phyloP scores from a whole-genome alignment of 2,113 vertebrate genomes.

The Xerus inauris region DNA sequence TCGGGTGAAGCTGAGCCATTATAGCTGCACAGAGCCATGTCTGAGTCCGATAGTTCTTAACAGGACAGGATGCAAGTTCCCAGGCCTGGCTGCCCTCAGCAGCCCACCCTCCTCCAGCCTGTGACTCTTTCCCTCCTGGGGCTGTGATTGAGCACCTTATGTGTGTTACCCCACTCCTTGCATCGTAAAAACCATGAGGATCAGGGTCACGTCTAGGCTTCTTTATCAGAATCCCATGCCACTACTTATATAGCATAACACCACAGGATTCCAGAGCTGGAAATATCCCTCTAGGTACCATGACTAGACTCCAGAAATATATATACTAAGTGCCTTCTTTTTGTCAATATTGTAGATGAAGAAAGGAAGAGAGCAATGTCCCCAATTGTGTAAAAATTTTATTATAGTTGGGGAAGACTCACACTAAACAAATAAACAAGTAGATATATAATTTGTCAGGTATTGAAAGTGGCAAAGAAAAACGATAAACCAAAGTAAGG shows the following conservation, averaged over 20 bases:
- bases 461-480: background rate
- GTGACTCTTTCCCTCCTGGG: background rate
- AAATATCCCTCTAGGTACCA: background rate
- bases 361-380: background rate
- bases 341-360: background rate
- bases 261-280: background rate
- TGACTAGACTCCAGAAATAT: background rate
- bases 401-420: background rate
- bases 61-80: background rate
- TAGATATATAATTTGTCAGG: background rate
- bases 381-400: background rate
- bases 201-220: accelerated
- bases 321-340: background rate
- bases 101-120: no score
- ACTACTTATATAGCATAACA: accelerated
- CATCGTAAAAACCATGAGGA: accelerated
- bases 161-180: accelerated
- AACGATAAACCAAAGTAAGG: accelerated
- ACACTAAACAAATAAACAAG: background rate
- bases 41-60: background rate
- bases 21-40: accelerated
- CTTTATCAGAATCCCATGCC: background rate
- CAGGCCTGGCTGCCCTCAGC: background rate
- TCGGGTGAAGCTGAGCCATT: background rate
- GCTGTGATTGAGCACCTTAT: background rate